Evolutionary conservation across 2,888 invertebrate species (phyloP), one percentile per base, ranked within the genome.

Genomic region (Cephonodes hylas): DNA sequence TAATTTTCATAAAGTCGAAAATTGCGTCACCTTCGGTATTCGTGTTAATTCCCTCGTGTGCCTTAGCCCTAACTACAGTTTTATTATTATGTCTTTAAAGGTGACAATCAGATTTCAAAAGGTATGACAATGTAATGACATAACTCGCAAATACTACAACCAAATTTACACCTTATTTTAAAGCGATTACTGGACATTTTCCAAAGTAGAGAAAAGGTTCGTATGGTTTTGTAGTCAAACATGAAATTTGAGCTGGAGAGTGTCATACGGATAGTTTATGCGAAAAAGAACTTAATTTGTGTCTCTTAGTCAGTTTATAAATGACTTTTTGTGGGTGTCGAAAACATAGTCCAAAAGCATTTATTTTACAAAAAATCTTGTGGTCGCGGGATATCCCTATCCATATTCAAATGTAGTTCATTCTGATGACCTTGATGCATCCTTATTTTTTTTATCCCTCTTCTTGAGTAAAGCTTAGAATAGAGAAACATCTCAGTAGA

Each of bases 271-370:
- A 68, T 67, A 69, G 71, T 76, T 74, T 75, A 69, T 70, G 42
- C 42, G 48, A 61, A 75, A 73, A 77, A 74, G 69, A 73, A 72
- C 75, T 79, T 78, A 77, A 79, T 79, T 78, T 74, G 68, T 73
- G 73, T 78, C 70, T 70, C 72, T 76, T 77, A 72, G 74, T 73
- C 65, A 67, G 65, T 71, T 68, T 69, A 63, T 71, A 67, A 71
- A 71, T 63, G 66, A 59, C 61, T 60, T 58, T 44, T 53, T 48
- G 18, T 53, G 31, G 27, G 18, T 18, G 53, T 31, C 15, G 27
- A 8, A 3, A 10, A 31, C 10, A 53, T 4, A 18, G 27, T 53
- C 1, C 27, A 8, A 3, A 1, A 10, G 18, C 10, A 18, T n/a
- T 18, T 20, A 0, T 7, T 53, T 53, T 31, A 4, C 10, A 10